Evolutionary conservation across 2,888 invertebrate genomes (phyloP).

Genomic region (Morpho deidamia): DNA sequence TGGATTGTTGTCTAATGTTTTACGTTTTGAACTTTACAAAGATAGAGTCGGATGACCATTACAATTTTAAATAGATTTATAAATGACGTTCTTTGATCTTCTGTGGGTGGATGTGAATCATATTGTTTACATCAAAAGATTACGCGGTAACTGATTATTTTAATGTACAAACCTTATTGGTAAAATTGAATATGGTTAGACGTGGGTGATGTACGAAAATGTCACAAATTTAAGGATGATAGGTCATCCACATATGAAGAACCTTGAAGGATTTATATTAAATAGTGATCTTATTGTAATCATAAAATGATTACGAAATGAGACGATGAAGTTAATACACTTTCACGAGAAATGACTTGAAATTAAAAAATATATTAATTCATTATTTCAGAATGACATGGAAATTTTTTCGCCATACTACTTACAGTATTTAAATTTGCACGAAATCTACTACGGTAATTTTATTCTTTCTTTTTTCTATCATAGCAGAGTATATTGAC

Average conservation of each 20-base stretch:
- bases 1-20: neutral
- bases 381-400: too few species aligned
- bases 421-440: too few species aligned
- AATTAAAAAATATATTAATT: too few species aligned
- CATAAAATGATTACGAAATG: too few species aligned
- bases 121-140: slow-evolving; percentile 1
- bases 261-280: neutral
- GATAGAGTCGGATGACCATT: neutral
- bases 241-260: slow-evolving; percentile 8
- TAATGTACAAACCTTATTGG: slow-evolving; percentile 6
- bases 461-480: too few species aligned
- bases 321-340: too few species aligned
- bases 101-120: slow-evolving; percentile 14
- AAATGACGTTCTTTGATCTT: too few species aligned
- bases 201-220: slow-evolving; percentile 32
- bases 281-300: too few species aligned
- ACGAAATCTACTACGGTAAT: too few species aligned
- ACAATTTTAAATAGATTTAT: neutral
- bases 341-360: too few species aligned
- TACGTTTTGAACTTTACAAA: neutral
- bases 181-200: slow-evolving; percentile 22
- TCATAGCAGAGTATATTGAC: too few species aligned
- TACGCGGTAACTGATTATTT: neutral
- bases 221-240: slow-evolving; percentile 26
- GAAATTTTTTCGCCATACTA: too few species aligned